Base-by-base conservation (phyloP, 2,113 vertebrate species). In the Pogona vitticeps region DNA sequence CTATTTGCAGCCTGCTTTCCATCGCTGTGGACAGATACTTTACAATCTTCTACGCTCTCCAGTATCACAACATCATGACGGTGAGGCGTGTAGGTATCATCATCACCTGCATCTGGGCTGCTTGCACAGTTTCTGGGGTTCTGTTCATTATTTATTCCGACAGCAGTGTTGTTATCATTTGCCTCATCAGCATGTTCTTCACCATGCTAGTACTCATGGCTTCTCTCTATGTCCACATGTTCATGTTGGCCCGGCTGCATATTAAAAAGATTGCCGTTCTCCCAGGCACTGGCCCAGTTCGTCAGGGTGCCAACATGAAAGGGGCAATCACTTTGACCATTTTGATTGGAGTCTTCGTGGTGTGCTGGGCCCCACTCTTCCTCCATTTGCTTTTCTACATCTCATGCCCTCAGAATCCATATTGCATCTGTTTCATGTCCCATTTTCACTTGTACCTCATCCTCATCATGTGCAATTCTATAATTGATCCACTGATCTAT, bases 381-480 rank as follows among this genome's bases (percentile, higher is more conserved):
- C 96, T 99, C 12, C 98, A 99, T 86, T 95, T 99, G 67, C 97
- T 98, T 83, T 98, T 99, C 92, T 98, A 99, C 86, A 98, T 99
- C 94, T 97, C 97, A 46, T 99, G 98, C 77, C 98, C 98, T 58
- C 95, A 97, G 80, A 99, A 98, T 75, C 98, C 98, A 28, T 99
- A 99, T 92, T 99, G 98, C 86, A 96, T 98, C 61, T 99, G 98
- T 82, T 99, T 99, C 95, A 99, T 99, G 98, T 99, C 98, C 31
- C 98, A 99, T 89, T 99, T 99, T 90, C 98, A 99, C 95, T 95
- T 99, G 91, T 99, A 99, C 88, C 98, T 99, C 93, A 98, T 98
- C 58, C 97, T 99, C 68, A 99, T 99, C 92, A 99, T 99, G 98
- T 98, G 98, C 84, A 99, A 99, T 88, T 99, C 98, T 0, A 95